A percentile compares a stretch with the other conserved stretches of the same genome.
Conservation (phyloP, 2,113 vertebrate species). For the Pagrus major region DNA sequence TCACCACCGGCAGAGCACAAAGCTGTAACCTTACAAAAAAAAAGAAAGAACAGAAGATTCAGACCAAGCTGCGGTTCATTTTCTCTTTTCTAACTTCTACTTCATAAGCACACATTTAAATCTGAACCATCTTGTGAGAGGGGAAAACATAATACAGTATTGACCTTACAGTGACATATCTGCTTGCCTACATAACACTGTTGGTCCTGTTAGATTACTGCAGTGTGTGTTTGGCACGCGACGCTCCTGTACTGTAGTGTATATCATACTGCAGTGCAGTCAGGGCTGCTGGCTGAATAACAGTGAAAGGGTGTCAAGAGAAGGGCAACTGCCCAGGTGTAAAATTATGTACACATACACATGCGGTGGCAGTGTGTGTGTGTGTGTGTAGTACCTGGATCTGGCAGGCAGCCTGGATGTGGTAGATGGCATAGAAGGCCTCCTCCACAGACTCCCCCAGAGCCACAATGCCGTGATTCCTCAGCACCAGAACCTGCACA, state of each 20-base stretch:
- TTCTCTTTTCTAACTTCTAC: background rate
- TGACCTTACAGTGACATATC: conserved; percentile 11
- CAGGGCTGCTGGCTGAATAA: conserved; percentile 30
- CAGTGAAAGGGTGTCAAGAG: conserved; percentile 3
- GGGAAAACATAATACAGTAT: background rate
- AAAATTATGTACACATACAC: conserved; percentile 1
- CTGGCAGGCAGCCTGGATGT: conserved; percentile 96
- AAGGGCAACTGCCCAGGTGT: conserved; percentile 24
- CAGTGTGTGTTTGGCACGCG: conserved; percentile 33
- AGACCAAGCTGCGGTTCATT: background rate
- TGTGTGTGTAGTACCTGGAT: conserved; percentile 87
- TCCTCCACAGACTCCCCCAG: conserved; percentile 96
- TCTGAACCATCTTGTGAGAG: background rate
- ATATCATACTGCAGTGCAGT: conserved; percentile 58
- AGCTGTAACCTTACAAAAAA: conserved; percentile 87
- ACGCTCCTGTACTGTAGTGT: conserved; percentile 12
- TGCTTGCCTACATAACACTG: conserved; percentile 10
- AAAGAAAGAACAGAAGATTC: background rate
- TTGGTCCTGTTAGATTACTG: conserved; percentile 35
- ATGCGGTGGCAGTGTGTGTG: conserved; percentile 12
- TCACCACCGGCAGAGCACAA: conserved; percentile 90
- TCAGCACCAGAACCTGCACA: conserved; percentile 92
- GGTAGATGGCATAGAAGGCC: conserved; percentile 95
- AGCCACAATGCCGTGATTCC: conserved; percentile 95
- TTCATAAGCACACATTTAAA: background rate